Conservation (phyloP, 1,140 invertebrate genomes). For the Lanistes nyassanus region DNA sequence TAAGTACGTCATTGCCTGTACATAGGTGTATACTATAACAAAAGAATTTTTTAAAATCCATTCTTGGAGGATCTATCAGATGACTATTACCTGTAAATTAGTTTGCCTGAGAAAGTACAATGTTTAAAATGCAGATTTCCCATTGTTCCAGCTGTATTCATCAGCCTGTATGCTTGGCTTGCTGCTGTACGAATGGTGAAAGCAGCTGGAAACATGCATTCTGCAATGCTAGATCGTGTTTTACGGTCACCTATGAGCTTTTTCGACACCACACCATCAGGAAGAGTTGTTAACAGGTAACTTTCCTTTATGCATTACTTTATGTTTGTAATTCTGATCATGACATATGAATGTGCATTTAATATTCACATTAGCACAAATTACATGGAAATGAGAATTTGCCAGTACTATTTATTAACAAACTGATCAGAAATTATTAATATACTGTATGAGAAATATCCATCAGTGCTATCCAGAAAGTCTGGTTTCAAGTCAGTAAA, state of each 20-base stretch:
- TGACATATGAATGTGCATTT: too few relatives aligned
- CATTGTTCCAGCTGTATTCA: constrained; percentile 42
- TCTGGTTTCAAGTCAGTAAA: too few relatives aligned
- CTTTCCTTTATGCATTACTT: too few relatives aligned
- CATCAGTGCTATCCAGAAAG: too few relatives aligned
- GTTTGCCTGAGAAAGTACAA: not conserved
- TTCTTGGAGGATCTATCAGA: not conserved
- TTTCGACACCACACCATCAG: constrained; percentile 63
- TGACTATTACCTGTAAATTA: not conserved
- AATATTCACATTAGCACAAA: too few relatives aligned
- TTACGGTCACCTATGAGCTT: constrained; percentile 60
- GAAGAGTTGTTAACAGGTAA: constrained; percentile 59
- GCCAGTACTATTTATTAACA: too few relatives aligned
- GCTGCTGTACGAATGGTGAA: constrained; percentile 60
- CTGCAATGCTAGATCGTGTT: constrained; percentile 75
- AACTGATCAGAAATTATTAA: too few relatives aligned
- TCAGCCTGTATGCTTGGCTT: constrained; percentile 42
- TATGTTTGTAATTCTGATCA: too few relatives aligned
- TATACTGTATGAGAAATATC: too few relatives aligned
- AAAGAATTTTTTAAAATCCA: too few relatives aligned
- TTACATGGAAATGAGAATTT: too few relatives aligned
- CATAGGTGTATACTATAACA: not conserved
- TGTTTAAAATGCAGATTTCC: not conserved
- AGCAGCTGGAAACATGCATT: constrained; percentile 81
- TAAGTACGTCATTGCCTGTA: not conserved